Percentiles rank a stretch among this genome's conserved stretches.
phyloP scores from a whole-genome alignment of 1,140 invertebrate species.

The Frieseomelitta varia region DNA sequence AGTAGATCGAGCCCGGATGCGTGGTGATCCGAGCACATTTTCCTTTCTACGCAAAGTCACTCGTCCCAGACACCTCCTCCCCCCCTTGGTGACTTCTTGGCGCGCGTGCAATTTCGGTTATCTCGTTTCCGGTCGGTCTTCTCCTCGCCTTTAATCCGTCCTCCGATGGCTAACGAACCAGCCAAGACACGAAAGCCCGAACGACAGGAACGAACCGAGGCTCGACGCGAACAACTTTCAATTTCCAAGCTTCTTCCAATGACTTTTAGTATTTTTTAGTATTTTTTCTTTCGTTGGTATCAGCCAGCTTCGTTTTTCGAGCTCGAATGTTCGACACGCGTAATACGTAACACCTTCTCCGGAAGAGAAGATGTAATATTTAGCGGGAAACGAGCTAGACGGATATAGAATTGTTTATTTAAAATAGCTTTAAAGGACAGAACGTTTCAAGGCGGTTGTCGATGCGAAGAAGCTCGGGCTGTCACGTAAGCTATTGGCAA shows the following conservation, averaged over 20 bases:
- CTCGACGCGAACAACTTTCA: not conserved
- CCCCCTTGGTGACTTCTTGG: constrained; percentile 37
- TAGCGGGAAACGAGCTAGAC: not conserved
- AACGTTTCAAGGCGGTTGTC: not conserved
- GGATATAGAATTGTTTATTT: constrained; percentile 16
- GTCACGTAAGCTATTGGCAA: constrained; percentile 32
- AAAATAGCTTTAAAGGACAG: constrained; percentile 31
- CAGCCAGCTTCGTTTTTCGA: not conserved
- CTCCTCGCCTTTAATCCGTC: not conserved
- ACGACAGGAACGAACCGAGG: too few species aligned
- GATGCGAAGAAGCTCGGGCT: not conserved
- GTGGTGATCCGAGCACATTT: constrained; percentile 50
- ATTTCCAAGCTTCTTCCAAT: not conserved
- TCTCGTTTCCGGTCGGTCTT: constrained; percentile 43
- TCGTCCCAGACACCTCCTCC: not conserved
- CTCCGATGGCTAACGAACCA: not conserved
- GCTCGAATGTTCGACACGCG: too few species aligned
- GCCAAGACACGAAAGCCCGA: not conserved
- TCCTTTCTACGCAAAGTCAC: constrained; percentile 50
- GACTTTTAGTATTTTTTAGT: too few species aligned
- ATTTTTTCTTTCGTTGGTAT: too few species aligned
- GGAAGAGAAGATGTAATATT: not conserved
- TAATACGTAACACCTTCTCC: not conserved
- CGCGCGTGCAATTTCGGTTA: constrained; percentile 65
- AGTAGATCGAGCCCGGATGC: constrained; percentile 42